Evolutionary conservation across 2,797 vertebrate genomes (phyloP), one percentile per base, ranked within the genome.

Genomic region (Premnoplex brunnescens): DNA sequence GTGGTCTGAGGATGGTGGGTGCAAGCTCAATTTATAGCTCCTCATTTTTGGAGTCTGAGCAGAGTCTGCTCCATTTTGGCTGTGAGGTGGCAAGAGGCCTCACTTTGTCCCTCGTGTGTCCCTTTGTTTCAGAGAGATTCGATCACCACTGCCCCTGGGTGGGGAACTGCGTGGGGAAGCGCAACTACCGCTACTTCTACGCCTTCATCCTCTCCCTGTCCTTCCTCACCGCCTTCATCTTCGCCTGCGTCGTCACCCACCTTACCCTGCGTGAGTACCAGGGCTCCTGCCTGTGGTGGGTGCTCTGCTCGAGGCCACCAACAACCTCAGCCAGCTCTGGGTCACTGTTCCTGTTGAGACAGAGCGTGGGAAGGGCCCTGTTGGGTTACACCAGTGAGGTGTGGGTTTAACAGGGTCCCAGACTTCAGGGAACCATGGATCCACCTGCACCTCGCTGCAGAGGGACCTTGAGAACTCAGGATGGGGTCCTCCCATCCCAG

Each of bases 91-190:
- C 28, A 19, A n/a, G 32, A 21, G 8, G 21, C 32, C 51, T 27
- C 23, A 64, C 11, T n/a, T n/a, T 64, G 43, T 46, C 43, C 34
- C 43, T 96, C 82, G 73, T 12, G 0, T 2, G 2, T 74, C 51
- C 48, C 39, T 87, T 82, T 44, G 49, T 92, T 93, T 20, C 98
- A 99, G 99, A 99, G 88, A 98, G 99, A 21, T 99, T 99, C 62
- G 99, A 99, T 77, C 99, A 99, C 94, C 99, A 99, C 97, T 99
- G 99, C 94, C 99, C 99, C 27, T 99, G 99, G 99, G 99, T 99
- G 77, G 99, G 99, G 62, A 99, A 99, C 98, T 99, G 99, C 41
- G 99, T 99, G 81, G 99, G 99, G 62, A 99, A 98, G 95, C 98
- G 99, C 88, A 99, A 99, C 97, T 99, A 99, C 92, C 99, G 99